These are phyloP conservation scores for Drosophila demipolita DNA, from an alignment of 2,888 invertebrate species.

Conservation along the genomic window DNA sequence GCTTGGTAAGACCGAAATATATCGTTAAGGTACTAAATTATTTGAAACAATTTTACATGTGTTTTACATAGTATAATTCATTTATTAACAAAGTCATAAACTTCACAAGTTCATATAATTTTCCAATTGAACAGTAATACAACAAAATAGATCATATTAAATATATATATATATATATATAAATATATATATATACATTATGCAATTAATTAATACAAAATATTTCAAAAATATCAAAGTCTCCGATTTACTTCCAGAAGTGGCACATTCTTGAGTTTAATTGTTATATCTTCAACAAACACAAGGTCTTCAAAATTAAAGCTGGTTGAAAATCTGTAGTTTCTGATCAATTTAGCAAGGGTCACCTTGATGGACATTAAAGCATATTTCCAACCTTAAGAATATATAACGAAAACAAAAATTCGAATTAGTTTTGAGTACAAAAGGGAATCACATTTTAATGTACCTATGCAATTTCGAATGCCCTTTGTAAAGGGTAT, in stretches of 20 bases:
- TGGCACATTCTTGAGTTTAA: conserved; percentile 78
- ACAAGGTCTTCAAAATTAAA: conserved; percentile 80
- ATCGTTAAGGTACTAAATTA: not conserved
- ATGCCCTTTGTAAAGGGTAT: conserved; percentile 84
- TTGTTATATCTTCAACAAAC: conserved; percentile 82
- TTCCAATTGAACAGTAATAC: not conserved
- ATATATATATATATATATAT: not conserved
- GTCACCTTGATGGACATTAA: conserved; percentile 80
- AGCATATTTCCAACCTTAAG: conserved; percentile 81
- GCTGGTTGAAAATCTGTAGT: conserved; percentile 78
- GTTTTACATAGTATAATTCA: not conserved
- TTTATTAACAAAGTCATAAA: not conserved
- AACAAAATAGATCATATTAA: not conserved
- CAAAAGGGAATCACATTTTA: not conserved
- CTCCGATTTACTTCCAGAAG: conserved; percentile 67
- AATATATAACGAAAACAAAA: not conserved
- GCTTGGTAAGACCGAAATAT: not conserved
- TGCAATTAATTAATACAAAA: not conserved
- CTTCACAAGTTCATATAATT: not conserved
- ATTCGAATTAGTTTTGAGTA: not conserved
- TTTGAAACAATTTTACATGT: not conserved
- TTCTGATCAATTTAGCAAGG: conserved; percentile 78
- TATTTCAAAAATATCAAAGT: conserved; percentile 12
- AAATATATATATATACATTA: conserved; percentile 8
- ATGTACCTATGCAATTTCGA: conserved; percentile 82